Percentiles rank a stretch among this genome's conserved stretches.
phyloP scores from a whole-genome alignment of 2,113 vertebrate species.

The Talpa occidentalis region DNA sequence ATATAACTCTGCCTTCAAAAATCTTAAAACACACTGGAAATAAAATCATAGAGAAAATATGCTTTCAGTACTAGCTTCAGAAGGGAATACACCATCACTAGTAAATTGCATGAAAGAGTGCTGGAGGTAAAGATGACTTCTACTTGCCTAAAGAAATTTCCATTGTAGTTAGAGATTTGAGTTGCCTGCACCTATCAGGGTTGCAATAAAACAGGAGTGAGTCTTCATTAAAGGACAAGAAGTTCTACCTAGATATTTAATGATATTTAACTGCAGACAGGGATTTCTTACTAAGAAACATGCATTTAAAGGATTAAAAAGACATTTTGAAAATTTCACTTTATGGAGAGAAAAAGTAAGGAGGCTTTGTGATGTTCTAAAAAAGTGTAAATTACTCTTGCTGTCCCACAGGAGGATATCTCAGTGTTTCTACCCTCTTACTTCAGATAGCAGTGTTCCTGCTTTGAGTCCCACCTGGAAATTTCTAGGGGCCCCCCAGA shows the following conservation, averaged over 20 bases:
- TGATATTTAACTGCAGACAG: not conserved
- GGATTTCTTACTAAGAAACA: not conserved
- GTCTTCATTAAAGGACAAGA: not conserved
- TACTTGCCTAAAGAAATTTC: slow-evolving; percentile 26
- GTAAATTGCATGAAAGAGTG: slow-evolving; percentile 1
- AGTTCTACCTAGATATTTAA: not conserved
- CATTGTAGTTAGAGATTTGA: not conserved
- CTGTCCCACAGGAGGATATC: not conserved
- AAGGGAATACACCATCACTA: slow-evolving; percentile 39
- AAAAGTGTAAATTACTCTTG: not conserved
- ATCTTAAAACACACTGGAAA: slow-evolving; percentile 46
- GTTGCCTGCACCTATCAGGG: not conserved
- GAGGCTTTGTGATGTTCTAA: not conserved
- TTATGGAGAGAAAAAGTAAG: not conserved
- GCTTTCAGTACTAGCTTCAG: slow-evolving; percentile 33
- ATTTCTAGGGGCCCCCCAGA: accelerated
- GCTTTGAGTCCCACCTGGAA: not conserved
- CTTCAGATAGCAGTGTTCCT: not conserved
- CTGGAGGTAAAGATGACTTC: slow-evolving; percentile 44
- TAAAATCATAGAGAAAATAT: slow-evolving; percentile 45
- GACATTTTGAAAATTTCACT: not conserved
- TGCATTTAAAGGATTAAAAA: not conserved
- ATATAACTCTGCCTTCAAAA: slow-evolving; percentile 41
- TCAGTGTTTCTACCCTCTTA: not conserved
- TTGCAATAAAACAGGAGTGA: not conserved